These are phyloP conservation scores for Oncorhynchus gorbuscha DNA, from an alignment of 2,113 vertebrate genomes.

Conservation along the genomic window DNA sequence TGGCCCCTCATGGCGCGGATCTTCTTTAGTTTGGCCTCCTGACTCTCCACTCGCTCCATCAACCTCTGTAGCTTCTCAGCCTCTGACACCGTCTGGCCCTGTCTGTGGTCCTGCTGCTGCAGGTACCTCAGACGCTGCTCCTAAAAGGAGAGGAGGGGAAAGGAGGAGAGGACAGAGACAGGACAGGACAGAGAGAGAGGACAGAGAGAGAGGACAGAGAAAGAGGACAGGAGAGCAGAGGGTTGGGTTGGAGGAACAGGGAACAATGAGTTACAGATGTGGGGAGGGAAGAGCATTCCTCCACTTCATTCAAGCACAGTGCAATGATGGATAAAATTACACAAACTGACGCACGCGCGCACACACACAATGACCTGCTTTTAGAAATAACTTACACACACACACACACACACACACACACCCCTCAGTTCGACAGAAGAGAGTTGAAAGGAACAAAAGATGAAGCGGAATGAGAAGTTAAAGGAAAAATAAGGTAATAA, in stretches of 20 bases:
- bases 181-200: neutral
- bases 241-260: too few relatives aligned
- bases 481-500: neutral
- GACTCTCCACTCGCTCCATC: slow-evolving; percentile 91
- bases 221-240: too few relatives aligned
- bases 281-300: slow-evolving; percentile 8
- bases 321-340: neutral
- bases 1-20: slow-evolving; percentile 96
- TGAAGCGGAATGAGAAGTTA: slow-evolving; percentile 1
- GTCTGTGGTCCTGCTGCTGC: slow-evolving; percentile 65
- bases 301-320: neutral
- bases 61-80: slow-evolving; percentile 94
- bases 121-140: slow-evolving; percentile 89
- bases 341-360: neutral
- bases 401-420: neutral
- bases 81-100: slow-evolving; percentile 75
- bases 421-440: slow-evolving; percentile 36
- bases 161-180: neutral
- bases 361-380: too few relatives aligned
- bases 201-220: too few relatives aligned
- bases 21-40: slow-evolving; percentile 96
- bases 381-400: too few relatives aligned
- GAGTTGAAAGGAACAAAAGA: slow-evolving; percentile 23
- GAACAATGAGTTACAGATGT: slow-evolving; percentile 1
- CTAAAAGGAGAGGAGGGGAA: slow-evolving; percentile 28